phyloP scores from a whole-genome alignment of 2,113 vertebrate species.

The Tychaedon coryphoeus region DNA sequence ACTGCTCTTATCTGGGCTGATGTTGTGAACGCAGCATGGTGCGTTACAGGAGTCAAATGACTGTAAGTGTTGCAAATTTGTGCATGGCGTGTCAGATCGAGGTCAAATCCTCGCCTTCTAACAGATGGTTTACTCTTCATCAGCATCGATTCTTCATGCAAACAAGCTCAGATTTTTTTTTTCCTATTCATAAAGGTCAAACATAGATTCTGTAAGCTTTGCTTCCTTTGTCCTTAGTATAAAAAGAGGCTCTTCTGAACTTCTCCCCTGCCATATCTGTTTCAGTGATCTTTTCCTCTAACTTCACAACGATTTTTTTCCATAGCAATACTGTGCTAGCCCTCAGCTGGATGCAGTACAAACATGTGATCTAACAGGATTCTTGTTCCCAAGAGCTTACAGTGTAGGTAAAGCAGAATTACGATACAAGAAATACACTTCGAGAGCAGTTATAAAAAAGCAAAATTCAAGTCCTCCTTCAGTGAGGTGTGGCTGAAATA shows the following conservation, averaged over 20 bases:
- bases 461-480: background rate
- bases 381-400: background rate
- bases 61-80: conserved; percentile 27
- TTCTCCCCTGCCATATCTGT: background rate
- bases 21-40: background rate
- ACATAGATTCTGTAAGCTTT: background rate
- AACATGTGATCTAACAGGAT: background rate
- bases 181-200: conserved; percentile 9
- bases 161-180: background rate
- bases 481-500: background rate
- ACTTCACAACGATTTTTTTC: background rate
- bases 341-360: background rate
- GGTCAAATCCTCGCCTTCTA: background rate
- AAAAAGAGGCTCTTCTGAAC: background rate
- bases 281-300: background rate
- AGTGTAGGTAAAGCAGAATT: background rate
- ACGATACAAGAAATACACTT: background rate
- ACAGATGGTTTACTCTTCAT: background rate
- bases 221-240: background rate
- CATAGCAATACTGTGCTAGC: background rate
- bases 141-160: background rate
- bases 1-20: background rate
- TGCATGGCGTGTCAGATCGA: background rate
- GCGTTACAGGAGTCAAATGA: conserved; percentile 9
- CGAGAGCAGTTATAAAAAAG: background rate